Conservation (phyloP, 1,140 invertebrate genomes). For the Bombus sibiricus region DNA sequence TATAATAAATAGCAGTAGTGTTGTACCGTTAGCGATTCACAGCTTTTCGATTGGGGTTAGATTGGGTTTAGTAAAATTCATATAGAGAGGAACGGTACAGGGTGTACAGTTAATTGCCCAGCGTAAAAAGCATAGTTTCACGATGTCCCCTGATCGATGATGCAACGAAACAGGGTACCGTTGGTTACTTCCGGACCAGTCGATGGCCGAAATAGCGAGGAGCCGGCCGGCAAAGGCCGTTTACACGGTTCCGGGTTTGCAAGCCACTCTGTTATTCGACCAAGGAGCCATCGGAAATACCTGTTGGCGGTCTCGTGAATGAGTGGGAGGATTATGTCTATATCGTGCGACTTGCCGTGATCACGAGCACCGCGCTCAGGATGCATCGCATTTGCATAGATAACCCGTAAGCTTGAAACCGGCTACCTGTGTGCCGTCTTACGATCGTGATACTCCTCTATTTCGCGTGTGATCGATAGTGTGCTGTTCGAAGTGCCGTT, state of each 20-base stretch:
- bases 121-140: background rate
- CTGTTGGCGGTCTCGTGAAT: slow-evolving; percentile 75
- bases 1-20: no score
- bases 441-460: background rate
- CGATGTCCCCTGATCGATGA: slow-evolving; percentile 14
- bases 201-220: background rate
- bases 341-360: slow-evolving; percentile 56
- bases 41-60: background rate
- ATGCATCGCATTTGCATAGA: slow-evolving; percentile 70
- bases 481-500: background rate
- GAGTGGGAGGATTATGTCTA: slow-evolving; percentile 57
- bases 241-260: slow-evolving; percentile 28
- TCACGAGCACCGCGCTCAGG: slow-evolving; percentile 45
- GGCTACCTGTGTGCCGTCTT: background rate
- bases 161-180: slow-evolving; percentile 21
- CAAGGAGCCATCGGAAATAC: slow-evolving; percentile 72
- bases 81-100: no score
- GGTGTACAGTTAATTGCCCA: slow-evolving; percentile 19
- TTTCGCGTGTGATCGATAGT: slow-evolving; percentile 24
- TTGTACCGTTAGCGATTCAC: background rate
- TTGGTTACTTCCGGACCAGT: slow-evolving; percentile 40
- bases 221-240: slow-evolving; percentile 20
- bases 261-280: slow-evolving; percentile 34
- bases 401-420: slow-evolving; percentile 35
- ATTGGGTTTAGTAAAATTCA: background rate